Evolutionary conservation across 2,888 invertebrate species (phyloP), one percentile per base, ranked within the genome.

Genomic region (Acanthococcus lagerstroemiae): DNA sequence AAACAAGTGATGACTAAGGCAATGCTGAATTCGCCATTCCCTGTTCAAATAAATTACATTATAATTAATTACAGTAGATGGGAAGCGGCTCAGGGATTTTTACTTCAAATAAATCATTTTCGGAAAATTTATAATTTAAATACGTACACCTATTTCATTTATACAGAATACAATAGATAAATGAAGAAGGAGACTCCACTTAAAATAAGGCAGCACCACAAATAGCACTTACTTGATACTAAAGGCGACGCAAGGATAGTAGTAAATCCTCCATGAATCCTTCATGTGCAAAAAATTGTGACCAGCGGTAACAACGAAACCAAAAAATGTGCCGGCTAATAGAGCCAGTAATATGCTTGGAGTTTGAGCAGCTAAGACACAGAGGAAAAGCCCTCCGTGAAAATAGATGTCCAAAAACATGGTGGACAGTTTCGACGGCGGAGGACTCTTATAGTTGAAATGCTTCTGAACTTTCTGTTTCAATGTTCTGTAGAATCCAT

Each of bases 261-360:
- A 82, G 73, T 84, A 86, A 86, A 88, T 88, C 66, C 88, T 81
- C 81, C 86, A 87, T 74, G 84, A 88, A 67, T 88, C 84, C 67
- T 79, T 82, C 72, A 82, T 81, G 73, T 90, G 90, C 71, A 88
- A 83, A 73, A 84, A 90, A 74, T 90, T 90, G 74, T 90, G 90
- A 0, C 84, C 81, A 2, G 80, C 79, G 12, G 86, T 80, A 0
- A 80, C 77, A 0, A 82, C 77, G 79, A 84, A 81, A 0, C 81
- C 78, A 1, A 88, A 74, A 2, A 81, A 76, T 2, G 82, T 65
- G 1, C 83, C 87, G 21, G 83, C 80, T 25, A 83, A 45, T 15
- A 77, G 60, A 54, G 78, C 81, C 45, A 79, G 74, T 9, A 68
- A 12, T 21, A 61, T 69, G 58, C 70, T 72, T 21, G 70, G 55